Evolutionary conservation across 2,797 vertebrate genomes (phyloP).

Genomic region (Natrix natrix): DNA sequence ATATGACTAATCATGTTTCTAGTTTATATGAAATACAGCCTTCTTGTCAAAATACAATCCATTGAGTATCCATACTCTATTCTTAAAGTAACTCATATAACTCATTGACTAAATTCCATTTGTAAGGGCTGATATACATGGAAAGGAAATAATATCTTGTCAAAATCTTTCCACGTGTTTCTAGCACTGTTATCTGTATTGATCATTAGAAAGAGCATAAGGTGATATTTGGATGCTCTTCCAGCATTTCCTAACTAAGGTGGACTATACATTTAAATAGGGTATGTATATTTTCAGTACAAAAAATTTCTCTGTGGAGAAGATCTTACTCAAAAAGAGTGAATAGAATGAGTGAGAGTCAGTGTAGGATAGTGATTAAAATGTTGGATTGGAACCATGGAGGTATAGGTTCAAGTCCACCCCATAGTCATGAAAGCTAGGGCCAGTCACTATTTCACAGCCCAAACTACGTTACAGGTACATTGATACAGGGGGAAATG

Average conservation of each 20-base stretch:
- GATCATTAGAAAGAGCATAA: conserved; percentile 11
- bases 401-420: not conserved
- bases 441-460: not conserved
- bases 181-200: conserved; percentile 36
- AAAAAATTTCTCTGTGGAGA: not conserved
- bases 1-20: not conserved
- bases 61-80: conserved; percentile 46
- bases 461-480: not conserved
- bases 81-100: conserved; percentile 20
- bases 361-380: not conserved
- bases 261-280: not conserved
- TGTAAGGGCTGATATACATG: conserved; percentile 44
- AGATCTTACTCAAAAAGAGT: not conserved
- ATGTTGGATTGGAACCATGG: not conserved
- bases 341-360: not conserved
- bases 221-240: conserved; percentile 9
- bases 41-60: not conserved
- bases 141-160: conserved; percentile 35
- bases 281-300: not conserved
- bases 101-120: conserved; percentile 54
- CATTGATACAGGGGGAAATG: not conserved
- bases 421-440: not conserved
- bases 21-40: not conserved
- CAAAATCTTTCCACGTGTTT: conserved; percentile 37
- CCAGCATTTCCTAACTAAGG: not conserved